phyloP scores from a whole-genome alignment of 2,113 vertebrate genomes.

The Platycercus adscitus region DNA sequence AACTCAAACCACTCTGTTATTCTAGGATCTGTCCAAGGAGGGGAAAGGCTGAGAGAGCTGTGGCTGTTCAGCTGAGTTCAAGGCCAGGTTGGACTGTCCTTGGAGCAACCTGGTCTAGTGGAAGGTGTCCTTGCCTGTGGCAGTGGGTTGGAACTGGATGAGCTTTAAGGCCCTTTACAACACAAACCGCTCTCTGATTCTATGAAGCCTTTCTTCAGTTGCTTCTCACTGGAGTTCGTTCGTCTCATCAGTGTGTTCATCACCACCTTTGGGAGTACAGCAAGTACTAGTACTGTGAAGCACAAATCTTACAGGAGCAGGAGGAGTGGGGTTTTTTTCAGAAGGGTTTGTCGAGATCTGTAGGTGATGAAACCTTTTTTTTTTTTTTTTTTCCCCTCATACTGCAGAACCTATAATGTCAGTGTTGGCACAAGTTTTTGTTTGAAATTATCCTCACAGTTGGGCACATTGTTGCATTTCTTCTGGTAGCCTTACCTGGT shows the following conservation, averaged over 20 bases:
- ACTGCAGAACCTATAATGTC: neutral
- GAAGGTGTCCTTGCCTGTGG: neutral
- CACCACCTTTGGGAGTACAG: neutral
- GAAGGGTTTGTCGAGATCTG: neutral
- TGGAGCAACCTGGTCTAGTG: neutral
- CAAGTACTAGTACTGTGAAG: neutral
- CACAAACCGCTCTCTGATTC: neutral
- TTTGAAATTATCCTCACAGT: neutral
- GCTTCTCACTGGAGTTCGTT: neutral
- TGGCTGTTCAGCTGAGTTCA: neutral
- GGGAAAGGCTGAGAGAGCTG: too few relatives aligned
- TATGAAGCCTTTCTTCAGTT: neutral
- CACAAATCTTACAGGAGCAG: neutral
- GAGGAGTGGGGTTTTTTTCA: neutral
- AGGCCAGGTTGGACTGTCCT: neutral
- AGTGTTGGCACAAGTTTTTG: neutral
- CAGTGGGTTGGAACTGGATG: neutral
- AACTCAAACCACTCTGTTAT: neutral
- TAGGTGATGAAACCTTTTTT: neutral
- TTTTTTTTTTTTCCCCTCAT: neutral
- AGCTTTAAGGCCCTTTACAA: neutral
- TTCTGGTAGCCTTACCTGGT: accelerated
- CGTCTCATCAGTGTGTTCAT: neutral
- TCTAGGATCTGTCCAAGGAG: neutral
- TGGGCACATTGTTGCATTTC: accelerated